Evolutionary conservation across 2,797 vertebrate genomes (phyloP).

Genomic region (Diplodus sargus): DNA sequence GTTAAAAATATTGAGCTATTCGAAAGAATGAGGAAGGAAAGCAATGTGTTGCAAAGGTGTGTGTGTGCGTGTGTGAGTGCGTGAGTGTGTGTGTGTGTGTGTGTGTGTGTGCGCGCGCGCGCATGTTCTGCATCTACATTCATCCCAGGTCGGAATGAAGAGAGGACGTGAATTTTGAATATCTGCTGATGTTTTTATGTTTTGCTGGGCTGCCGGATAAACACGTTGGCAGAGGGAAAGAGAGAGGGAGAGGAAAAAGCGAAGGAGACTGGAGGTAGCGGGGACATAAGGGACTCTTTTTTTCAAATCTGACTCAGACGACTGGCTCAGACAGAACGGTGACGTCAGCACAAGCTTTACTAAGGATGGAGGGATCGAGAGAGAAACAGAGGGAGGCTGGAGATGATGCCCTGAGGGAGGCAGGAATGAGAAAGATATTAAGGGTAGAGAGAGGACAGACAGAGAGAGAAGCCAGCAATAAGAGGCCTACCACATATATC

Average conservation of each 20-base stretch:
- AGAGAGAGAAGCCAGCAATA: constrained; percentile 59
- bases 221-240: constrained; percentile 47
- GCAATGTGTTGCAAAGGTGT: constrained; percentile 54
- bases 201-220: constrained; percentile 50
- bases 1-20: constrained; percentile 58
- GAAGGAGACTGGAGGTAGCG: constrained; percentile 41
- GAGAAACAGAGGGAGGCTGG: constrained; percentile 72
- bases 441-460: constrained; percentile 53
- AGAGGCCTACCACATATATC: constrained; percentile 73
- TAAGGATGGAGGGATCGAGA: constrained; percentile 73
- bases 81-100: constrained; percentile 35
- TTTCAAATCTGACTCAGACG: constrained; percentile 73
- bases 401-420: constrained; percentile 75
- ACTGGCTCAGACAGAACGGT: constrained; percentile 71
- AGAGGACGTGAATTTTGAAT: constrained; percentile 22
- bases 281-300: constrained; percentile 73
- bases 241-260: not conserved
- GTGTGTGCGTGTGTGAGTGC: constrained; percentile 19
- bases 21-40: constrained; percentile 52
- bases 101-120: constrained; percentile 20
- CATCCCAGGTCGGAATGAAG: constrained; percentile 19
- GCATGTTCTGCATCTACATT: constrained; percentile 34
- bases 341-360: constrained; percentile 78
- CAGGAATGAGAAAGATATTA: constrained; percentile 76
- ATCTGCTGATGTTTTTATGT: constrained; percentile 55